A percentile compares a stretch with the other conserved stretches of the same genome.
phyloP scores from a whole-genome alignment of 2,888 invertebrate genomes.

The Caenorhabditis uteleia region DNA sequence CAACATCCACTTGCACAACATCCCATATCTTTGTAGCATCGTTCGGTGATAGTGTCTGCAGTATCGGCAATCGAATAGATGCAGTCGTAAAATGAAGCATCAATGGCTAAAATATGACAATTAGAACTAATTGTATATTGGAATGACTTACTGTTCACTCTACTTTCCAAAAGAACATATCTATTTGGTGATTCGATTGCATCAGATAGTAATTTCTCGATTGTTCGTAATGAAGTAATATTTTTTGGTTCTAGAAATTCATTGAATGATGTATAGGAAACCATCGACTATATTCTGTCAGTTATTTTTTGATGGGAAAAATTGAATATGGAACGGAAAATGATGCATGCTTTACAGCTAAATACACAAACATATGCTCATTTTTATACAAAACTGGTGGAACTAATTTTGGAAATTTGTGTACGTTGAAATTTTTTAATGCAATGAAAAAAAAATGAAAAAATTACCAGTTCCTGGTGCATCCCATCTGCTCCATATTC shows the following conservation, averaged over 20 bases:
- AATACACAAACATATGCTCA: too few species aligned
- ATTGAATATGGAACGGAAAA: too few species aligned
- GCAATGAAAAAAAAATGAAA: neutral
- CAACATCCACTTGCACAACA: slow-evolving; percentile 55
- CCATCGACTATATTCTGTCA: neutral
- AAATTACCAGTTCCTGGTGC: slow-evolving; percentile 27
- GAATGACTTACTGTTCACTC: slow-evolving; percentile 32
- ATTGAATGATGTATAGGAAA: neutral
- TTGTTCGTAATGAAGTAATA: slow-evolving; percentile 28
- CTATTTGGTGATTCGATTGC: slow-evolving; percentile 31
- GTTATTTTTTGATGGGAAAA: neutral
- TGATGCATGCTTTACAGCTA: too few species aligned
- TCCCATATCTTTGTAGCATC: slow-evolving; percentile 57
- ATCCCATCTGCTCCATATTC: slow-evolving; percentile 35
- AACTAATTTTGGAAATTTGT: neutral
- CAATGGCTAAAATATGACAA: slow-evolving; percentile 44
- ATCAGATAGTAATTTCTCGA: slow-evolving; percentile 37
- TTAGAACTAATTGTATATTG: neutral
- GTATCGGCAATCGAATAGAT: slow-evolving; percentile 45
- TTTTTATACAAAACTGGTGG: too few species aligned
- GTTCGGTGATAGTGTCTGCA: slow-evolving; percentile 44
- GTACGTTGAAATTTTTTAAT: neutral
- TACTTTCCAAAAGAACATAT: slow-evolving; percentile 25
- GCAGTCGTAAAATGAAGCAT: slow-evolving; percentile 54
- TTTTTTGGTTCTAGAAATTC: slow-evolving; percentile 25